Evolutionary conservation across 2,113 vertebrate species (phyloP).

Genomic region (Puntigrus tetrazona): DNA sequence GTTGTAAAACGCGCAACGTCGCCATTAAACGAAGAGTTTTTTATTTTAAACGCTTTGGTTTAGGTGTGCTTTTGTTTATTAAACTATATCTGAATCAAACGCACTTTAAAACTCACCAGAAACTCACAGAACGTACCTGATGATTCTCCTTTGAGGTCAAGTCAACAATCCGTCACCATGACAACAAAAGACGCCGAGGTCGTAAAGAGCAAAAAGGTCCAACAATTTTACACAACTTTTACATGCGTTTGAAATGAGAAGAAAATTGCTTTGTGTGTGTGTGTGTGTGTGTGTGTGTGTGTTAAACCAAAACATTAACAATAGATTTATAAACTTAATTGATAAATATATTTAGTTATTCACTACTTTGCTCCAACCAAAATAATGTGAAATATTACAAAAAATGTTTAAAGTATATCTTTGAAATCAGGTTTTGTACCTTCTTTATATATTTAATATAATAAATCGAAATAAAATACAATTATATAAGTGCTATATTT

Average conservation of each 20-base stretch:
- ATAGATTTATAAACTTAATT: too few relatives aligned
- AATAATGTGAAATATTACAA: not conserved
- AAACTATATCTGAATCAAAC: not conserved
- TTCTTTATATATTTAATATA: not conserved
- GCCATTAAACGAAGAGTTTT: not conserved
- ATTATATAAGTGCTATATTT: not conserved
- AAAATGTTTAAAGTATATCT: not conserved
- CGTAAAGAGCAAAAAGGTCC: not conserved
- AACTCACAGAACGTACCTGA: not conserved
- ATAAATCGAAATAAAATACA: not conserved
- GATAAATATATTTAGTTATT: not conserved
- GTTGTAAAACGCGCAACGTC: not conserved
- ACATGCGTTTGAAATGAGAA: too few relatives aligned
- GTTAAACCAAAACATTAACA: too few relatives aligned
- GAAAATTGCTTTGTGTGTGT: too few relatives aligned
- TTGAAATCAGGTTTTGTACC: not conserved
- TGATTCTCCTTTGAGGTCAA: not conserved
- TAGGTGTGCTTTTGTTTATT: not conserved
- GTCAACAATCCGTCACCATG: constrained; percentile 41
- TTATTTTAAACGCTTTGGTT: not conserved
- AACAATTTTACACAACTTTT: not conserved
- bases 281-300: too few relatives aligned
- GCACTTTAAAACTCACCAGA: not conserved
- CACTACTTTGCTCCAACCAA: not conserved
- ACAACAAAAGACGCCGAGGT: not conserved